phyloP scores from a whole-genome alignment of 2,113 vertebrate species.

The Mobula hypostoma region DNA sequence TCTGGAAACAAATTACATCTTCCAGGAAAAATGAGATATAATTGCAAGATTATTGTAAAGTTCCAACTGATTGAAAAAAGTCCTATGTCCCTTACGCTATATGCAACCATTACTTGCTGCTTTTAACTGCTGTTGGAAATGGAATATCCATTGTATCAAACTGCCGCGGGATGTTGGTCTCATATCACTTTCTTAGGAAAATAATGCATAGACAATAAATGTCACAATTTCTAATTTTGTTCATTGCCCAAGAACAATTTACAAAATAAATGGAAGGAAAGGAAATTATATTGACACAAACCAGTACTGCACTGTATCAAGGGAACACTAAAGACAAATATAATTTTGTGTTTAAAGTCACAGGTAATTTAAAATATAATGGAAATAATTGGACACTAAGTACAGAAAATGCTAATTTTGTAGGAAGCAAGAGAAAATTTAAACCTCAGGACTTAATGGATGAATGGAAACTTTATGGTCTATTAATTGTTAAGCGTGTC shows the following conservation, averaged over 20 bases:
- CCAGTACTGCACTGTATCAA: background rate
- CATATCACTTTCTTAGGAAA: background rate
- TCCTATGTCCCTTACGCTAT: background rate
- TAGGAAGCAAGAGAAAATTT: background rate
- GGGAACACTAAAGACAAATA: background rate
- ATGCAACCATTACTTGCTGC: background rate
- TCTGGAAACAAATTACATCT: background rate
- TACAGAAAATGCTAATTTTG: background rate
- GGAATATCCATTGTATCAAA: background rate
- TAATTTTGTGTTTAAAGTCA: background rate
- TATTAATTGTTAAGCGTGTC: constrained; percentile 53
- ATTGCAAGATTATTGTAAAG: background rate
- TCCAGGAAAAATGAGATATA: background rate
- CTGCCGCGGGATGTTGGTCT: no score
- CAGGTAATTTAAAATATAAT: background rate
- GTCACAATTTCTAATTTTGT: background rate
- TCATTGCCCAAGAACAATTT: background rate
- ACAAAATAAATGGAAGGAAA: background rate
- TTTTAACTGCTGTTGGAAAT: background rate
- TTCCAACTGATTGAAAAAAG: background rate
- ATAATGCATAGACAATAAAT: background rate
- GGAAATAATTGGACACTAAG: background rate
- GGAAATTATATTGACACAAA: background rate
- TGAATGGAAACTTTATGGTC: constrained; percentile 56
- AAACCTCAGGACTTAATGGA: constrained; percentile 43